Percentiles rank a stretch among this genome's conserved stretches.
phyloP scores from a whole-genome alignment of 2,113 vertebrate genomes.

The Xerus inauris region DNA sequence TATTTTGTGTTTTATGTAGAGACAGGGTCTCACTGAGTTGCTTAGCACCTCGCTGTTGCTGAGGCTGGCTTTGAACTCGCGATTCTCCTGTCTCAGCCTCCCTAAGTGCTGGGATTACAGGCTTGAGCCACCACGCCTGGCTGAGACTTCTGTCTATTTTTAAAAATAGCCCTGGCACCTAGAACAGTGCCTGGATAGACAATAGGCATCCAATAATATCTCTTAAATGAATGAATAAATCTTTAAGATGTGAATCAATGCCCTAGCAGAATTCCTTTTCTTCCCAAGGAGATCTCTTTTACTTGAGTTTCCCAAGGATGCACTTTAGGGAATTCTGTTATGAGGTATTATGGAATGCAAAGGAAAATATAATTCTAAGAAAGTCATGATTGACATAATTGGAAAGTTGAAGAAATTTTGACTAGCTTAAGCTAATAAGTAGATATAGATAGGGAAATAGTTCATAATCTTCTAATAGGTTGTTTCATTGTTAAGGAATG shows the following conservation, averaged over 20 bases:
- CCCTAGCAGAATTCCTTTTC: not conserved
- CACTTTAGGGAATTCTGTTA: not conserved
- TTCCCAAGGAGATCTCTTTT: not conserved
- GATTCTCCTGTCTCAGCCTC: no score
- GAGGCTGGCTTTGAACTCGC: no score
- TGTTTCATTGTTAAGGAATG: not conserved
- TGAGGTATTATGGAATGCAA: not conserved
- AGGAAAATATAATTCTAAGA: slow-evolving; percentile 4
- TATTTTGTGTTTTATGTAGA: no score
- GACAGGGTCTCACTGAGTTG: no score
- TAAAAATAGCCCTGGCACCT: not conserved
- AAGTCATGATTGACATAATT: not conserved
- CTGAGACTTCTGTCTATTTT: not conserved
- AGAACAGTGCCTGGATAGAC: not conserved
- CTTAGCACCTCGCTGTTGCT: no score
- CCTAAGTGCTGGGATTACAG: no score
- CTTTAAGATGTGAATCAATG: slow-evolving; percentile 12
- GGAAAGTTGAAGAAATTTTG: slow-evolving; percentile 18
- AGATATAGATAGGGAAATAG: not conserved
- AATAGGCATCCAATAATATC: not conserved
- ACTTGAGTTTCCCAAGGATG: not conserved
- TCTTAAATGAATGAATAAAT: slow-evolving; percentile 15
- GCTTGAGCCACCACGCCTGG: no score
- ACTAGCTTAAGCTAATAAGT: not conserved
- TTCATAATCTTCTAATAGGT: not conserved